These are phyloP conservation scores for Gasteruption jaculator DNA, from an alignment of 2,888 invertebrate species.

Conservation along the genomic window DNA sequence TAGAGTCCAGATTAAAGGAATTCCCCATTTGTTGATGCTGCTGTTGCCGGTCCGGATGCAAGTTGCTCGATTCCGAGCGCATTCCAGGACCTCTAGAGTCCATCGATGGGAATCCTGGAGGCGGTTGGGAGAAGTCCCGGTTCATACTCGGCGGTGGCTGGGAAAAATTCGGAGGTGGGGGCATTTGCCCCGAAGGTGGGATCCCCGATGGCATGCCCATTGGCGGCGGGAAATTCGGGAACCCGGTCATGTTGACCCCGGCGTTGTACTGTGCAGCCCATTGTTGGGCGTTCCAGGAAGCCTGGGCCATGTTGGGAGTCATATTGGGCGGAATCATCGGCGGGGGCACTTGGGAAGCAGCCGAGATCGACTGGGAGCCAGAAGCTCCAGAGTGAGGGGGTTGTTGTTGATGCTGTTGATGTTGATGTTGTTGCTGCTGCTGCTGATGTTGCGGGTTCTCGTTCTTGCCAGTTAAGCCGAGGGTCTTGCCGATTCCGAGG, in stretches of 20 bases:
- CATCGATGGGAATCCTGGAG: constrained; percentile 23
- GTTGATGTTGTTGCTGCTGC: constrained; percentile 8
- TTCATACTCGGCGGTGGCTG: constrained; percentile 32
- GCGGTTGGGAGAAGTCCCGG: constrained; percentile 36
- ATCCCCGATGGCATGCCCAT: constrained; percentile 25
- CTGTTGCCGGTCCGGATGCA: constrained; percentile 14
- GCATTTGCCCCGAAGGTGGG: constrained; percentile 21
- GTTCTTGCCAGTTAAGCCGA: constrained; percentile 45
- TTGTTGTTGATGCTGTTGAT: constrained; percentile 1
- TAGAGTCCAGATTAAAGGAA: too few species aligned
- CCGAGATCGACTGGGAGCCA: constrained; percentile 11
- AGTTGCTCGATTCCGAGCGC: not conserved
- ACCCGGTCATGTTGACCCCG: constrained; percentile 28
- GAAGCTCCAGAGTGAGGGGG: not conserved
- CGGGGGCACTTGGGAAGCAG: constrained; percentile 22
- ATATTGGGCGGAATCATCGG: constrained; percentile 27
- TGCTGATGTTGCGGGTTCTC: constrained; percentile 23
- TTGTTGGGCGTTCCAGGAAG: constrained; percentile 41
- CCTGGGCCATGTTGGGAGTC: constrained; percentile 33
- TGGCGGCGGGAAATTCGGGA: constrained; percentile 24
- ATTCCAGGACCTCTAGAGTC: too few species aligned
- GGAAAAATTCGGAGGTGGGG: constrained; percentile 32
- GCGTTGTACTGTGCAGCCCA: constrained; percentile 43
- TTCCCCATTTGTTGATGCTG: too few species aligned
- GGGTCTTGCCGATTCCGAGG: constrained; percentile 46